These are phyloP conservation scores for Rhabdornis inornatus DNA, from an alignment of 2,113 vertebrate species.

Conservation along the genomic window DNA sequence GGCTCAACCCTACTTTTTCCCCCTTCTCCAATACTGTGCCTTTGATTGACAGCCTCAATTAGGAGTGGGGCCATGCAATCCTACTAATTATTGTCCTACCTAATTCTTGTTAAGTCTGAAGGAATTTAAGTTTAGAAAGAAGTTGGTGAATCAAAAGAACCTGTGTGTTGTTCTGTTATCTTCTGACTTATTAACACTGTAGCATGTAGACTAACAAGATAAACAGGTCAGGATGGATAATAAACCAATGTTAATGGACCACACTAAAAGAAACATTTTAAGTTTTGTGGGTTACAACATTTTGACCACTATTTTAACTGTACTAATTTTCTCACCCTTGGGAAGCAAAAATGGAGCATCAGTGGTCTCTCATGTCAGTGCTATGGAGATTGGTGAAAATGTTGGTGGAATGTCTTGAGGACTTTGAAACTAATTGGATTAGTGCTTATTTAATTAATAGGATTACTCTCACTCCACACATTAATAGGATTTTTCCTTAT, in stretches of 20 bases:
- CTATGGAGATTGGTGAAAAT: not conserved
- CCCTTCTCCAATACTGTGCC: not conserved
- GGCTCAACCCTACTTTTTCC: not conserved
- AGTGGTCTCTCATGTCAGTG: not conserved
- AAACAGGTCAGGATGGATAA: not conserved
- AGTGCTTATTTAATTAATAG: slow-evolving; percentile 41
- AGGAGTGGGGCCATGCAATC: not conserved
- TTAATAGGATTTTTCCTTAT: slow-evolving; percentile 49
- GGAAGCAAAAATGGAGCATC: not conserved
- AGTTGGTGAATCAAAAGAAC: not conserved
- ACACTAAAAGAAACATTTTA: not conserved
- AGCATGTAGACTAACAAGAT: not conserved
- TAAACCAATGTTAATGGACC: not conserved
- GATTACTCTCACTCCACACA: slow-evolving; percentile 11
- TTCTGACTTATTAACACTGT: not conserved
- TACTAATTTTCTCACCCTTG: not conserved
- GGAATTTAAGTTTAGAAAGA: not conserved
- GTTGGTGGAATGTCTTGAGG: not conserved
- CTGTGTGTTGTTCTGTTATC: not conserved
- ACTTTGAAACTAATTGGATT: slow-evolving; percentile 46
- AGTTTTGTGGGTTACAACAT: not conserved
- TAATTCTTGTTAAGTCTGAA: not conserved
- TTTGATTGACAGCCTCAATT: not conserved
- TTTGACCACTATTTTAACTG: not conserved
- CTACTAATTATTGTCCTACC: not conserved